Conservation (phyloP, 1,140 invertebrate species). For the Chironomus striatipennis region DNA sequence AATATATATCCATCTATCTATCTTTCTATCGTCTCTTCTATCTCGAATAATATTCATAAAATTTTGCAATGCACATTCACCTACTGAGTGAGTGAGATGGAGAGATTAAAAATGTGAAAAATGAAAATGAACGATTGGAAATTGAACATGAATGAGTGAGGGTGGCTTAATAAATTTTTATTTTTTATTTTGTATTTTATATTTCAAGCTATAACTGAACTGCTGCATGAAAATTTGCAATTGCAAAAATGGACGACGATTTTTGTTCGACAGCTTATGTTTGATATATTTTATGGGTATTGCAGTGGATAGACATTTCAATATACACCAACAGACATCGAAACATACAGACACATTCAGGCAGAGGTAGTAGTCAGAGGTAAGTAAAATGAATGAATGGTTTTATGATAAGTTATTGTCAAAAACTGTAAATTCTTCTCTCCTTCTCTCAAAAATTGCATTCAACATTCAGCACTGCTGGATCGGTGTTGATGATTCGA, state of each 20-base stretch:
- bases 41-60: not conserved
- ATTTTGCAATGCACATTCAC: too few relatives aligned
- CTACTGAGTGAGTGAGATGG: too few relatives aligned
- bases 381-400: not conserved
- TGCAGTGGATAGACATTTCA: not conserved
- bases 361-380: too few relatives aligned
- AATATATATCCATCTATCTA: constrained; percentile 22
- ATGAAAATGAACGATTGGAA: constrained; percentile 11
- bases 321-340: not conserved
- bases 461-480: not conserved
- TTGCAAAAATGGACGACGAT: not conserved
- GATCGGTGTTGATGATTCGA: not conserved
- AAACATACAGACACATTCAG: not conserved
- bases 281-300: not conserved
- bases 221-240: constrained; percentile 21
- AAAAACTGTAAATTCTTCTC: constrained; percentile 12
- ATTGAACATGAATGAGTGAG: not conserved
- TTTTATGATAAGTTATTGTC: constrained; percentile 22
- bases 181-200: too few relatives aligned
- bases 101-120: not conserved
- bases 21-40: not conserved
- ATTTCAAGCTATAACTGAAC: not conserved
- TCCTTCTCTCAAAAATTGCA: too few relatives aligned
- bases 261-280: too few relatives aligned
- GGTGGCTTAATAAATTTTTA: not conserved